Percentiles rank a stretch among this genome's conserved stretches.
Conservation (phyloP, 1,140 invertebrate genomes). For the Leptestheria dahalacensis region DNA sequence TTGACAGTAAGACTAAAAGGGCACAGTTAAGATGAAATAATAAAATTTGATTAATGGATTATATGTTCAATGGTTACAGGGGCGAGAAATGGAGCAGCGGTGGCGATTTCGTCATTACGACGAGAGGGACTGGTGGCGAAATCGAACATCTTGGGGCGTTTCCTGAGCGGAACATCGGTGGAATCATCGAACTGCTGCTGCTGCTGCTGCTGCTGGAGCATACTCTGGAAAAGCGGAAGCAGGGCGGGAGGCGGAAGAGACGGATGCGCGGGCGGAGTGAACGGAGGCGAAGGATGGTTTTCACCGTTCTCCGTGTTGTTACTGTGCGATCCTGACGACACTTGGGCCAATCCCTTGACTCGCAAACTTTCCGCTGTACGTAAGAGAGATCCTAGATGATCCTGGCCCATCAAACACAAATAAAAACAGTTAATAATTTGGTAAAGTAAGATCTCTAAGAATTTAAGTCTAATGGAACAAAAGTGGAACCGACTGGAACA, state of each 20-base stretch:
- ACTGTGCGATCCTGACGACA: conserved; percentile 37
- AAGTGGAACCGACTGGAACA: too few species aligned
- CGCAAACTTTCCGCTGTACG: conserved; percentile 81
- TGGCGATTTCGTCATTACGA: background rate
- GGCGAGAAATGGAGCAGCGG: background rate
- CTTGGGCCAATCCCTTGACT: conserved; percentile 79
- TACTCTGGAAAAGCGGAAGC: conserved; percentile 10
- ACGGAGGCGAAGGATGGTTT: background rate
- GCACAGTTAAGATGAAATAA: too few species aligned
- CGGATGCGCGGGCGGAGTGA: conserved; percentile 12
- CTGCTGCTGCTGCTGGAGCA: too few species aligned
- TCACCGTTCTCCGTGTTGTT: conserved; percentile 30
- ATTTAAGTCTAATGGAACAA: conserved; percentile 5
- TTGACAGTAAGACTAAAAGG: too few species aligned
- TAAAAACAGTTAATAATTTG: background rate
- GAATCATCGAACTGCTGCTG: background rate
- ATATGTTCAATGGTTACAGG: background rate
- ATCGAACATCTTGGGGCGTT: background rate
- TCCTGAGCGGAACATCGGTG: background rate
- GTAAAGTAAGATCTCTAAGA: background rate
- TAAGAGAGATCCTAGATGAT: conserved; percentile 62
- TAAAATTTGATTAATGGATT: background rate
- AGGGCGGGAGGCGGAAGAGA: background rate
- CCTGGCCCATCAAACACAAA: conserved; percentile 32
- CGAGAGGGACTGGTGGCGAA: background rate